phyloP scores from a whole-genome alignment of 92 coral and sea anemone species.

The Epizoanthus scotinus region DNA sequence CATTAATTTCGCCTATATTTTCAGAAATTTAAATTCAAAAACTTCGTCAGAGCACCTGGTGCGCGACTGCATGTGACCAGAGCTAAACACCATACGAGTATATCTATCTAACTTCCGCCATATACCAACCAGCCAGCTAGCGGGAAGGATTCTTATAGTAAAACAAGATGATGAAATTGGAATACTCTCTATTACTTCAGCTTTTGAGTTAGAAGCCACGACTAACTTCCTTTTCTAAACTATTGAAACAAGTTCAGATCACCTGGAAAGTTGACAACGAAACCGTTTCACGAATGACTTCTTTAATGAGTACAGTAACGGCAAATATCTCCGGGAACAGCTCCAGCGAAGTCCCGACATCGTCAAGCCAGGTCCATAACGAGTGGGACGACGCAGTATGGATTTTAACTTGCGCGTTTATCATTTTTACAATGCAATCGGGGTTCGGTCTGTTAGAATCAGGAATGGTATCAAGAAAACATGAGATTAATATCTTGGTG shows the following conservation, averaged over 20 bases:
- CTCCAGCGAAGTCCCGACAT: background rate
- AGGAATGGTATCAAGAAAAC: conserved; percentile 72
- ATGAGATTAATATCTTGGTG: conserved; percentile 66
- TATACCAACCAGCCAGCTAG: background rate
- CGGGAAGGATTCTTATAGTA: background rate
- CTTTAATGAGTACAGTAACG: background rate
- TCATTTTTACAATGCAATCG: conserved; percentile 69
- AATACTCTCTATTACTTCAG: background rate
- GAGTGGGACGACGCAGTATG: conserved; percentile 76
- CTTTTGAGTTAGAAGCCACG: background rate
- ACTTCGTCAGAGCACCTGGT: conserved; percentile 24
- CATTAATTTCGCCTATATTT: conserved; percentile 32
- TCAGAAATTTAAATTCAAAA: conserved; percentile 40
- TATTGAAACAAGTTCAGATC: conserved; percentile 7
- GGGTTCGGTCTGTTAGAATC: conserved; percentile 67
- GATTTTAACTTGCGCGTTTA: conserved; percentile 67
- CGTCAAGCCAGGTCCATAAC: conserved; percentile 32
- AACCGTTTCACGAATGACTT: conserved; percentile 7
- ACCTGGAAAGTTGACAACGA: background rate
- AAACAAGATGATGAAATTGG: background rate
- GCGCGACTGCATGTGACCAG: background rate
- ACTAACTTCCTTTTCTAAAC: background rate
- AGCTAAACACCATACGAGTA: background rate
- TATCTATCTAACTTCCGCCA: conserved; percentile 22
- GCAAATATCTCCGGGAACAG: conserved; percentile 3